Evolutionary conservation across 1,140 invertebrate genomes (phyloP), one percentile per base, ranked within the genome.

Genomic region (Mylabris phalerata): DNA sequence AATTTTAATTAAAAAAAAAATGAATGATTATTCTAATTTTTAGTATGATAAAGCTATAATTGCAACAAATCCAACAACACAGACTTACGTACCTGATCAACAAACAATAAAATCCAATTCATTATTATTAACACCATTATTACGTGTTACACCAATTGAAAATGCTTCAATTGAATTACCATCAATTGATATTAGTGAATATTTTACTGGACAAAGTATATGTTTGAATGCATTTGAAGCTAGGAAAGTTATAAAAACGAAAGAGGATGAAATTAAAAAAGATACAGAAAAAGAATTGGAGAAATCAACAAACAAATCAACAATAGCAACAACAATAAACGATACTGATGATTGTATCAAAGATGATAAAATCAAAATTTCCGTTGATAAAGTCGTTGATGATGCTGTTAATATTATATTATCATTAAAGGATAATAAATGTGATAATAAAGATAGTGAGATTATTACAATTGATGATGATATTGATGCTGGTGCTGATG

Each of bases 141-240:
- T 81, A 25, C 68, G 81, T 27, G 70, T 80, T 32, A 66, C 79
- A 1, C 76, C 80, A 9, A 79, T 78, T n/a, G 71, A 78, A 0
- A 80, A 80, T 44, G 76, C 78, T 1, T 79, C 82, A 65, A 82
- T 90, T 44, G 80, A 84, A 59, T 68, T 88, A 4, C 87, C 87
- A 0, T 76, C 82, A n/a, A 77, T 89, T 0, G 86, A 84, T 72
- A 78, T 88, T 19, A 85, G 83, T 43, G 87, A 89, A 67, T 86
- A 85, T 66, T 72, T 89, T 10, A 87, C 84, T 41, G 86, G 84
- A 59, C 82, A 86, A 56, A 87, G 83, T 61, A 85, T 90, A 1
- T 87, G 85, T 67, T 80, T 89, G 50, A 82, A 82, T 57, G 83
- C 85, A 0, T 88, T 88, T 65, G 80, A 88, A 65, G 83, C 86